Base-by-base conservation (phyloP, 2,113 vertebrate genomes). In the Lathamus discolor region DNA sequence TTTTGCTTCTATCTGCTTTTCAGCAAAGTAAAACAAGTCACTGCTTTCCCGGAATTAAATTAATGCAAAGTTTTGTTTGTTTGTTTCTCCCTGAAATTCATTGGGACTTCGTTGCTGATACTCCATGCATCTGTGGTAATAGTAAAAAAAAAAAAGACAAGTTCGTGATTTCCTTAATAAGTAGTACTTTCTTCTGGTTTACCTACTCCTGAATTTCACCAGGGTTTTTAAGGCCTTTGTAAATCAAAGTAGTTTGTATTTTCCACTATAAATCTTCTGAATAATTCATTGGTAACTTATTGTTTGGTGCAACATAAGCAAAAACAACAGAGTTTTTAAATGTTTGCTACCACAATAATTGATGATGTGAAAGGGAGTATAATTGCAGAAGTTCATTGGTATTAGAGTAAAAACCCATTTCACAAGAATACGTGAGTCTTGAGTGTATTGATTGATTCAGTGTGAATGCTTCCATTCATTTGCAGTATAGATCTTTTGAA, bases 341-440 rank as follows among this genome's bases (percentile, higher is more conserved):
- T 43, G 9, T 86, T 44, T 63, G 22, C 44, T 82, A 5, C n/a
- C 54, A 70, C 39, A 76, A 62, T 91, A 76, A 92, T 93, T 67
- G 55, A n/a, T 85, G 22, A 37, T 89, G 57, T 76, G 76, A 73
- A 88, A 90, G 68, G 85, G 73, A 75, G 25, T 54, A 41, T 76
- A 80, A 82, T 83, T 95, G 91, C 54, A 91, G 88, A 86, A 95
- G 61, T 70, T 94, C 54, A 87, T 93, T 62, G 77, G 17, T 46
- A 59, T 86, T 95, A 48, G 4, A 19, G 17, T 80, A 92, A 91
- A 51, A 35, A 46, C 67, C 63, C 37, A 27, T 93, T 91, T 93
- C 74, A 83, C 85, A 96, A 91, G 92, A 97, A 96, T 96, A 88
- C 67, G 29, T 70, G 75, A 78, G 79, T 84, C 81, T 96, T 92